A percentile compares a stretch with the other conserved stretches of the same genome.
Conservation (phyloP, 2,797 vertebrate genomes). For the Capromys pilorides region DNA sequence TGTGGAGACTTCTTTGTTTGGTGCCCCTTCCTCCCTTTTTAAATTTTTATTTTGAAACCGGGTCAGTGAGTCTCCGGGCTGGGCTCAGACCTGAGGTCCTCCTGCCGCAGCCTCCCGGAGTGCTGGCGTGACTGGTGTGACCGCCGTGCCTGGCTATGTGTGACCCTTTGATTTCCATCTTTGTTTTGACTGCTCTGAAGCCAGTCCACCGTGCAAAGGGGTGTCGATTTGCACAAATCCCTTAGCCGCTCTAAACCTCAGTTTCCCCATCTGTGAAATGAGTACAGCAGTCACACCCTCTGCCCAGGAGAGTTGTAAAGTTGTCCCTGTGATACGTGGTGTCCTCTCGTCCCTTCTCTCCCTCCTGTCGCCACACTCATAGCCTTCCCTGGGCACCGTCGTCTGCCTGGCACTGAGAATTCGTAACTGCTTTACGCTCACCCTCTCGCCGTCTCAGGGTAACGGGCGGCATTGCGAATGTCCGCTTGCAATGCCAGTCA, state of each 20-base stretch:
- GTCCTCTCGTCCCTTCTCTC: background rate
- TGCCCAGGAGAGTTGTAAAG: background rate
- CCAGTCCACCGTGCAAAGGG: background rate
- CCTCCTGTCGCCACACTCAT: background rate
- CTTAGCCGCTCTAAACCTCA: background rate
- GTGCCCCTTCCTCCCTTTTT: background rate
- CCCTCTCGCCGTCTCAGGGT: background rate
- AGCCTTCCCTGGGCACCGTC: background rate
- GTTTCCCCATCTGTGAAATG: background rate
- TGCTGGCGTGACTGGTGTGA: background rate
- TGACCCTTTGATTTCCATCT: background rate
- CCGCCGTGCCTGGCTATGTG: background rate
- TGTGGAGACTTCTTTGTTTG: background rate
- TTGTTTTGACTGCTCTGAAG: background rate
- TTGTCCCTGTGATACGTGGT: fast-evolving
- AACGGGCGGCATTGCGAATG: background rate
- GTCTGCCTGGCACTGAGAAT: slow-evolving; percentile 25
- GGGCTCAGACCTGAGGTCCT: background rate
- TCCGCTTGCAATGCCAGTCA: background rate
- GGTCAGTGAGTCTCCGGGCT: background rate
- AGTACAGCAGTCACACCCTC: background rate
- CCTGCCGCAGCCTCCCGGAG: background rate
- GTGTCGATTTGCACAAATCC: background rate
- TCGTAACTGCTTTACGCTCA: background rate
- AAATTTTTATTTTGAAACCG: background rate